Percentiles rank a stretch among this genome's conserved stretches.
These are phyloP conservation scores for Alces alces DNA, from an alignment of 2,113 vertebrate genomes.

Conservation along the genomic window DNA sequence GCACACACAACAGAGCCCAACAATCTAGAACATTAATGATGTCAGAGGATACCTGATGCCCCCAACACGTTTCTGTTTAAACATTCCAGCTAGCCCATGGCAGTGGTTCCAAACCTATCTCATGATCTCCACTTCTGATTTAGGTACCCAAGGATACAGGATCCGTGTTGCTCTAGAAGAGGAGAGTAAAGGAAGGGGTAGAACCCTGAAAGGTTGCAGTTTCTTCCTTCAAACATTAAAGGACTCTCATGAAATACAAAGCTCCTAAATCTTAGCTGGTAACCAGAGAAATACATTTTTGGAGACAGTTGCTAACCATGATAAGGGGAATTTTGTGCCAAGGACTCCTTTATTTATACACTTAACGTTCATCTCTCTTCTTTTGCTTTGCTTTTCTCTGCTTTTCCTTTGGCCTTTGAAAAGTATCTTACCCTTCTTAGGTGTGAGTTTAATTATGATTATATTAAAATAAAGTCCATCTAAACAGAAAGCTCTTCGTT, in stretches of 20 bases:
- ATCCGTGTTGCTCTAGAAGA: not conserved
- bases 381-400: not conserved
- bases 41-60: not conserved
- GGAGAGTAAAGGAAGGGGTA: not conserved
- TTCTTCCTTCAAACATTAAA: not conserved
- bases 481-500: not conserved
- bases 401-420: not conserved
- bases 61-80: not conserved
- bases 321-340: not conserved
- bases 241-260: not conserved
- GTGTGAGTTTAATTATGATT: not conserved
- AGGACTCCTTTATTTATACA: not conserved
- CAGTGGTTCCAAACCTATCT: not conserved
- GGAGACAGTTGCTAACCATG: not conserved
- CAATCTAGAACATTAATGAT: not conserved
- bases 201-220: not conserved
- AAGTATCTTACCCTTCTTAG: not conserved
- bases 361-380: not conserved
- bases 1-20: not conserved
- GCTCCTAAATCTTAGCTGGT: not conserved
- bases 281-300: not conserved
- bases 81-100: not conserved
- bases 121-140: not conserved
- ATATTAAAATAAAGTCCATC: not conserved
- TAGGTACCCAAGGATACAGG: not conserved